Evolutionary conservation across 1,140 invertebrate species (phyloP), one percentile per base, ranked within the genome.

Genomic region (Drosophila mojavensis): DNA sequence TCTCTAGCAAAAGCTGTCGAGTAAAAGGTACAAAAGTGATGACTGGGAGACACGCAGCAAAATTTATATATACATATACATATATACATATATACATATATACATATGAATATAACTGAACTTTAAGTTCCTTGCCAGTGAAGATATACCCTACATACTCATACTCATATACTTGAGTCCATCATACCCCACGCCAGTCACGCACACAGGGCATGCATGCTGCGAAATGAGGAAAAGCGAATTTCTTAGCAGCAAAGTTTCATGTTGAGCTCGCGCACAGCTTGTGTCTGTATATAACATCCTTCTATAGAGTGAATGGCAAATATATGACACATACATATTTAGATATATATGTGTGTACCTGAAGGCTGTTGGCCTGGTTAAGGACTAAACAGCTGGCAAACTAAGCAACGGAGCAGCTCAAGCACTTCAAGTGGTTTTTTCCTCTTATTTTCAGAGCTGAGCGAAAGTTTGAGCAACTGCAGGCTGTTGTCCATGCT

Each of bases 401-500:
- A 26, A 26, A 28, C 26, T 24, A 28, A 45, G 3, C 13, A 53
- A 26, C 20, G 2, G 15, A 17, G n/a, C 17, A 41, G 28, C n/a
- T 51, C 24, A 33, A 67, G 63, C 39, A 54, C 63, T 67, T 36
- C 4, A 81, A 79, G 56, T 24, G 1, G 20, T 24, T 24, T 24
- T 86, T 86, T 78, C 41, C 43, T 28, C 5, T 28, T 28, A 5
- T n/a, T 51, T n/a, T 28, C 13, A 6, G 5, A 28, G 28, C 65
- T 62, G 63, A 74, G 33, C 33, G 33, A 39, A 86, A 86, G 60
- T 82, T 81, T 76, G 73, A 75, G 62, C 64, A 79, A 75, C 62
- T 72, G 63, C 67, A 5, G 15, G 50, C 53, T 50, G 54, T 15
- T 45, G 43, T 45, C 43, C n/a, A 45, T 45, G 43, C 45, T 30